A percentile compares a stretch with the other conserved stretches of the same genome.
These are phyloP conservation scores for Argopecten irradians DNA, from an alignment of 1,140 invertebrate species.

Conservation along the genomic window DNA sequence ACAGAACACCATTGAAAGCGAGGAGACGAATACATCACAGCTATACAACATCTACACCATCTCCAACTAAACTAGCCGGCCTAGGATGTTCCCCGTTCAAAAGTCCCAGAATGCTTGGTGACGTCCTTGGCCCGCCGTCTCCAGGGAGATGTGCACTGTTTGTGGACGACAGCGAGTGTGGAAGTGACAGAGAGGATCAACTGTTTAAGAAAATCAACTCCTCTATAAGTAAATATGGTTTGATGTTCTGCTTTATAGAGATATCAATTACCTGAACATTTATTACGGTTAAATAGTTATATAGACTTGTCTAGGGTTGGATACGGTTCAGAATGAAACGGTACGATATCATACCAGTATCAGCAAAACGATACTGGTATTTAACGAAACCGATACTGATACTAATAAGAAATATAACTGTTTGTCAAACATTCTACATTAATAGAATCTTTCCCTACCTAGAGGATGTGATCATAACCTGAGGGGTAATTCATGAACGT, in stretches of 20 bases:
- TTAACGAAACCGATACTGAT: no score
- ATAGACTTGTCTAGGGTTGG: no score
- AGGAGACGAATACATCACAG: background rate
- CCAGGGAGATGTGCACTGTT: background rate
- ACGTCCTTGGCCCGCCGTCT: background rate
- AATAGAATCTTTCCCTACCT: no score
- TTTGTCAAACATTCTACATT: no score
- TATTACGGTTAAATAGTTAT: no score
- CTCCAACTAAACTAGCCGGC: background rate
- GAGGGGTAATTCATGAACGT: no score
- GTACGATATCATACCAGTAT: no score
- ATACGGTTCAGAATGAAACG: no score
- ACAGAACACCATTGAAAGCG: background rate
- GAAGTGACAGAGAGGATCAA: background rate
- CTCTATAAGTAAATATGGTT: background rate
- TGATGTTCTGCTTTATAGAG: background rate
- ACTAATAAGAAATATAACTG: no score
- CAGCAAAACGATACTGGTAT: no score
- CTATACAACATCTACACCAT: background rate
- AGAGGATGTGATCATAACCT: no score
- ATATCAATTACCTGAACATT: no score
- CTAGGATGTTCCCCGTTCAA: background rate
- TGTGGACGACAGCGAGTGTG: background rate
- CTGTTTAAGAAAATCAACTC: conserved; percentile 8
- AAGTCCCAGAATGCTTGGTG: background rate